Evolutionary conservation across 2,888 invertebrate genomes (phyloP), one percentile per base, ranked within the genome.

Genomic region (Opisthograptis luteolata): DNA sequence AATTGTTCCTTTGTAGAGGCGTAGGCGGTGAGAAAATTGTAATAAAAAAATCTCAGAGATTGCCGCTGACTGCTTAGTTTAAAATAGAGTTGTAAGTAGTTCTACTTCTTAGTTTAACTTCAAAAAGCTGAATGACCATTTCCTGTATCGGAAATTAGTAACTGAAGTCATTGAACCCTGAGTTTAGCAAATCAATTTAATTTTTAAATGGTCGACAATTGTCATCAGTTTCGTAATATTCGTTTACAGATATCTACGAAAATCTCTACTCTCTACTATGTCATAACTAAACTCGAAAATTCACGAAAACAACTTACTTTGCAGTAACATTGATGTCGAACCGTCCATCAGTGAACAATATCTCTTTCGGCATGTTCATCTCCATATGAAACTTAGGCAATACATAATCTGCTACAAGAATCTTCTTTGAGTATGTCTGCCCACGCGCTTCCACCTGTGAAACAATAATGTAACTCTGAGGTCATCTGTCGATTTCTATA

Each of bases 341-440:
- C 55, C 94, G 93, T 31, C 94, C 94, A 41, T 97, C 96, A 58
- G 94, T 94, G 75, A 96, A 95, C 1, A 97, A 95, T 3, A 95
- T 93, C 79, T 97, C 96, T 42, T 95, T 93, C 0, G 96, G 95
- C 20, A 97, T 93, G 59, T 96, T 94, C 53, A 99, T 94, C 19
- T 93, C 93, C 50, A 99, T 96, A 73, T 98, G 94, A 82, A 98
- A 99, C 76, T 98, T 98, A 0, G 99, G 99, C 61, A 97, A 85
- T 44, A 99, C 95, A 69, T 97, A 98, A 83, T 97, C 96, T 4
- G 97, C 97, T 3, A 98, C 96, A 75, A 96, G 93, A 56, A 97
- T 93, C 6, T 92, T 92, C 71, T 96, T 95, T 47, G 93, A 92
- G 73, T 94, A 94, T 7, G 81, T 91, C 73, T 95, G 94, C 42